These are phyloP conservation scores for Leucoraja erinaceus DNA, from an alignment of 2,113 vertebrate species.

Conservation along the genomic window DNA sequence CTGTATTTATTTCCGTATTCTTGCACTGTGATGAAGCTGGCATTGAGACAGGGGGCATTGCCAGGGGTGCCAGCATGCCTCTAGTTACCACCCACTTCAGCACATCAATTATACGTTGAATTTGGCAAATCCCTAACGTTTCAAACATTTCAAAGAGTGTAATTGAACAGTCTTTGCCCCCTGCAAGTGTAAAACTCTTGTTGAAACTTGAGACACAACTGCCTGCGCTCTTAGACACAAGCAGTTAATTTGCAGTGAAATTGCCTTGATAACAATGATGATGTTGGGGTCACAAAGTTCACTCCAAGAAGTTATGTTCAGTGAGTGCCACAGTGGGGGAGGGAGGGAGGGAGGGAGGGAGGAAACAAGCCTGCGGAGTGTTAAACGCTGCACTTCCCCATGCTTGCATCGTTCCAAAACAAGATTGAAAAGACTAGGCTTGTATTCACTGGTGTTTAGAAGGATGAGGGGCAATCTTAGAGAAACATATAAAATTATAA, in stretches of 20 bases:
- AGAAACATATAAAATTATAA: too few relatives aligned
- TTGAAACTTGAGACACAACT: constrained; percentile 1
- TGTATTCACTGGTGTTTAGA: too few relatives aligned
- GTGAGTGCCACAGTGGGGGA: not conserved
- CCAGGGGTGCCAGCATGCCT: not conserved
- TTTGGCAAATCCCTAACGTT: not conserved
- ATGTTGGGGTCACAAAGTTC: constrained; percentile 15
- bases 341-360: not conserved
- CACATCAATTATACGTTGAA: not conserved
- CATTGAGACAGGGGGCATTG: not conserved
- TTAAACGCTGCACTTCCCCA: not conserved
- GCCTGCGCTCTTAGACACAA: not conserved
- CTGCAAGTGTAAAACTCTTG: not conserved
- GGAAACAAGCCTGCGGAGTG: not conserved
- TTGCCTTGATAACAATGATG: constrained; percentile 1
- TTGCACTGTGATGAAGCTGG: not conserved
- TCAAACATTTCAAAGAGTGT: not conserved
- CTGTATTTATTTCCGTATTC: not conserved
- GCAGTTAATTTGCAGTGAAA: constrained; percentile 1
- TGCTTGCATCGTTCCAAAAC: not conserved
- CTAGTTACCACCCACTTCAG: not conserved
- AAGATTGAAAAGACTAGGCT: too few relatives aligned
- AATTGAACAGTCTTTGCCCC: not conserved
- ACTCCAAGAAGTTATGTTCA: not conserved
- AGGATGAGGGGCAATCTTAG: too few relatives aligned